Evolutionary conservation across 2,888 invertebrate genomes (phyloP), one percentile per base, ranked within the genome.

Genomic region (Drosophila fungiperda): DNA sequence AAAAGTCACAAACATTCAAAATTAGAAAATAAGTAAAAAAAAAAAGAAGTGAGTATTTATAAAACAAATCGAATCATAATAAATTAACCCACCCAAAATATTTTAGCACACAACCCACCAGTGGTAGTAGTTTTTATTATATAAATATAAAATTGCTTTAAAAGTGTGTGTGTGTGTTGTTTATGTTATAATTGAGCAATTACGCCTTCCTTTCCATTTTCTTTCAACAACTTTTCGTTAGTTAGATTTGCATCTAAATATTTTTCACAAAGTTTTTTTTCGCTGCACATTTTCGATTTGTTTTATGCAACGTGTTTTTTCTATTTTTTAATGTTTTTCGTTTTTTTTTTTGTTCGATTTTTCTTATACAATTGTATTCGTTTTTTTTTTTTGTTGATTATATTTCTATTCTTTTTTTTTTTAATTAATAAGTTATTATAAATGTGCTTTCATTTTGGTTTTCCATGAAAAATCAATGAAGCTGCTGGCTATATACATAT

Each of bases 401-500:
- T 17, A n/a, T 52, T 71, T 73, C 71, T 61, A 53, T 76, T 77
- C 59, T 65, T 63, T 62, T 65, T 59, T 52, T 63, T 62, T 73
- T 78, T 72, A 48, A 67, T 49, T 54, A 66, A 73, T 70, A 68
- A 65, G 38, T 71, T 68, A 59, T 66, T 73, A 73, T 53, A 58
- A 59, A 52, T 50, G 50, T 61, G 87, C 89, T 73, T 85, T 73
- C 68, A 78, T 77, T 53, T 88, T 74, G 84, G 73, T 90, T 91
- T 84, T 89, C 73, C 74, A 80, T 76, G 78, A 90, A 91, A 90
- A 89, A 79, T 80, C 71, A 82, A 91, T 81, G 82, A 84, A 88
- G 87, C 87, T 63, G 40, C 61, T 68, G 66, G 80, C 83, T 83
- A 72, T 71, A 73, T 42, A 20, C 7, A 6, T 32, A 68, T 66